These are phyloP conservation scores for Brenthis ino DNA, from an alignment of 2,888 invertebrate species.

Conservation along the genomic window DNA sequence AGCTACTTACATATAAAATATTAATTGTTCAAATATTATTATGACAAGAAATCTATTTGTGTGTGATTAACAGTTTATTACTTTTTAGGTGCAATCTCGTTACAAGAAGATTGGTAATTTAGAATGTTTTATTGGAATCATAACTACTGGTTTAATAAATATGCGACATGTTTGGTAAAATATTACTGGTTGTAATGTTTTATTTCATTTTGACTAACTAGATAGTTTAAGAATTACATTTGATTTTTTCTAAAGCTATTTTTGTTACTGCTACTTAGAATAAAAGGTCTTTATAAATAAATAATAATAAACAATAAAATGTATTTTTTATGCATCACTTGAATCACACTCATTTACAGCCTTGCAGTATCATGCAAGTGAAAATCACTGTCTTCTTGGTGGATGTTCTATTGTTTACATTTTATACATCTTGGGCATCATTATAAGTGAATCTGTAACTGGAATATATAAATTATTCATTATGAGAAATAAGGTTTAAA, in stretches of 20 bases:
- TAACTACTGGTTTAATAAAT: constrained; percentile 11
- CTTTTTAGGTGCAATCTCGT: constrained; percentile 25
- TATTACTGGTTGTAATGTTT: constrained; percentile 7
- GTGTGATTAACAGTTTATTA: constrained; percentile 16
- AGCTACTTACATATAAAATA: not conserved
- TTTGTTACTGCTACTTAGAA: constrained; percentile 42
- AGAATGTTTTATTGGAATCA: constrained; percentile 9
- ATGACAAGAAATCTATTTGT: not conserved
- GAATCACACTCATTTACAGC: constrained; percentile 4
- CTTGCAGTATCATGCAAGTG: not conserved
- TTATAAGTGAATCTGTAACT: constrained; percentile 82
- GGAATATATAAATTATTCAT: constrained; percentile 48
- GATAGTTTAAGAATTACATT: constrained; percentile 23
- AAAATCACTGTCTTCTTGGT: not conserved
- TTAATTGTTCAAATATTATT: not conserved
- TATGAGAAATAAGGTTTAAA: no score
- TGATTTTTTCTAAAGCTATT: constrained; percentile 43
- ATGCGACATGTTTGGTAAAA: not conserved
- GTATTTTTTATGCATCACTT: constrained; percentile 33
- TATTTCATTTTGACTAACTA: constrained; percentile 11
- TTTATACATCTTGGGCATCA: constrained; percentile 76
- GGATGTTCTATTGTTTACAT: constrained; percentile 35
- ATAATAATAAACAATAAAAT: constrained; percentile 37
- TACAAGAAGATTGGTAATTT: constrained; percentile 3
- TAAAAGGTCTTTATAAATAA: constrained; percentile 32